A percentile compares a stretch with the other conserved stretches of the same genome.
phyloP scores from a whole-genome alignment of 1,140 invertebrate genomes.

The Drosophila kanapiae region DNA sequence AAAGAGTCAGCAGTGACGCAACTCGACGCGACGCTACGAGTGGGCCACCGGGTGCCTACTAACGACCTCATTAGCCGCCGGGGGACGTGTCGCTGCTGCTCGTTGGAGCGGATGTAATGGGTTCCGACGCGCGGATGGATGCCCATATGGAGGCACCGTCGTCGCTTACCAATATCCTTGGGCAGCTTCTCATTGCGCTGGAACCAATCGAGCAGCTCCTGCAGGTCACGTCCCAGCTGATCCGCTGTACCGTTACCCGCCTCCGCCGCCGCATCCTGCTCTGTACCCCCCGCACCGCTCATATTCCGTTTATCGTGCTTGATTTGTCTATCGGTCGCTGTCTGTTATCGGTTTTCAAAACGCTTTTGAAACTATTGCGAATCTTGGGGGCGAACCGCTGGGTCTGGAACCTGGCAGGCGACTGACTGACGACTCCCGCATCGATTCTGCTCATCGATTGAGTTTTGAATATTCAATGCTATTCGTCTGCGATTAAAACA shows the following conservation, averaged over 20 bases:
- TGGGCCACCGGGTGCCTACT: slow-evolving; percentile 48
- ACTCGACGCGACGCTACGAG: slow-evolving; percentile 15
- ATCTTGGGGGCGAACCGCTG: slow-evolving; percentile 28
- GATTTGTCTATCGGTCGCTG: slow-evolving; percentile 26
- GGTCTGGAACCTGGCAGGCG: slow-evolving; percentile 48
- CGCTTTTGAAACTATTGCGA: slow-evolving; percentile 1
- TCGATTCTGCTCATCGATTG: slow-evolving; percentile 39
- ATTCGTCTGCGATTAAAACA: slow-evolving; percentile 53
- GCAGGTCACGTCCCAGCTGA: slow-evolving; percentile 61
- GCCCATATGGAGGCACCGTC: neutral
- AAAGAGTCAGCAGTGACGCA: slow-evolving; percentile 50
- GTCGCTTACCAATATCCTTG: slow-evolving; percentile 73
- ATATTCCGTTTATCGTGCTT: slow-evolving; percentile 21
- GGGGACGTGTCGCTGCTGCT: slow-evolving; percentile 12
- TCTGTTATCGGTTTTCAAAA: slow-evolving; percentile 26
- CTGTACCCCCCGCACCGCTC: slow-evolving; percentile 37
- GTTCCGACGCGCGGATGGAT: neutral
- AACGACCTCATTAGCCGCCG: slow-evolving; percentile 68
- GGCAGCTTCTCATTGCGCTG: slow-evolving; percentile 71
- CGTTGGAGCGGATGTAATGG: slow-evolving; percentile 21
- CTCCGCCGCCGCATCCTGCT: neutral
- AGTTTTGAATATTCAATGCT: slow-evolving; percentile 58
- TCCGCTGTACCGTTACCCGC: neutral
- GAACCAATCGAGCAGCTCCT: slow-evolving; percentile 72
- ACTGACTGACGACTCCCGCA: slow-evolving; percentile 43